Conservation (phyloP, 2,113 vertebrate genomes). For the Mungos mungo region DNA sequence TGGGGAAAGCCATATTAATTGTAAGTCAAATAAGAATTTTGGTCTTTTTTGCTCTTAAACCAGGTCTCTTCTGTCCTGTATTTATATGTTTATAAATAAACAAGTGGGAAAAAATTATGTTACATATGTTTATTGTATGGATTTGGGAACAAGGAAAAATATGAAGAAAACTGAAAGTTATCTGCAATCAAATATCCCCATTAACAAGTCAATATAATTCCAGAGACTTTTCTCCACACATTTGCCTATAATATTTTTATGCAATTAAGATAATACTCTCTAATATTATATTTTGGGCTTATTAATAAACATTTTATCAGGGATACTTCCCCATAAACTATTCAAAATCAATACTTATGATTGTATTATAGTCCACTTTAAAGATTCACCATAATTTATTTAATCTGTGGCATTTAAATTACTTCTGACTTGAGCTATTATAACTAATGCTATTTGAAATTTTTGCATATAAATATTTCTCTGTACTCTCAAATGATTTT, state of each 20-base stretch:
- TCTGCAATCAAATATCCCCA: background rate
- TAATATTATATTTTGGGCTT: background rate
- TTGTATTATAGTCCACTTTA: background rate
- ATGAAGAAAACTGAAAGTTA: constrained; percentile 12
- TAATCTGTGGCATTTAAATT: background rate
- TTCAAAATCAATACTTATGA: background rate
- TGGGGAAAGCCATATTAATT: background rate
- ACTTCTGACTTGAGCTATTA: background rate
- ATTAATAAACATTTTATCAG: background rate
- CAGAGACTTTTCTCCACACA: background rate
- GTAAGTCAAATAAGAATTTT: background rate
- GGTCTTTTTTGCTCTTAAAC: background rate
- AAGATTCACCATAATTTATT: background rate
- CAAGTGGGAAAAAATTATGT: background rate
- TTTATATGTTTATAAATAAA: background rate
- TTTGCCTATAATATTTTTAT: background rate
- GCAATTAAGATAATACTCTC: background rate
- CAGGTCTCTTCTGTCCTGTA: background rate
- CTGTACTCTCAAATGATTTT: background rate
- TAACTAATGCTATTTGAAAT: background rate
- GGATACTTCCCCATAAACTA: background rate
- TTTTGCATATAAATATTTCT: background rate
- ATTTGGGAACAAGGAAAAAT: background rate
- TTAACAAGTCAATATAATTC: background rate
- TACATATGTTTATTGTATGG: background rate